Evolutionary conservation across 2,888 invertebrate genomes (phyloP).

Genomic region (Ormyrus pomaceus): DNA sequence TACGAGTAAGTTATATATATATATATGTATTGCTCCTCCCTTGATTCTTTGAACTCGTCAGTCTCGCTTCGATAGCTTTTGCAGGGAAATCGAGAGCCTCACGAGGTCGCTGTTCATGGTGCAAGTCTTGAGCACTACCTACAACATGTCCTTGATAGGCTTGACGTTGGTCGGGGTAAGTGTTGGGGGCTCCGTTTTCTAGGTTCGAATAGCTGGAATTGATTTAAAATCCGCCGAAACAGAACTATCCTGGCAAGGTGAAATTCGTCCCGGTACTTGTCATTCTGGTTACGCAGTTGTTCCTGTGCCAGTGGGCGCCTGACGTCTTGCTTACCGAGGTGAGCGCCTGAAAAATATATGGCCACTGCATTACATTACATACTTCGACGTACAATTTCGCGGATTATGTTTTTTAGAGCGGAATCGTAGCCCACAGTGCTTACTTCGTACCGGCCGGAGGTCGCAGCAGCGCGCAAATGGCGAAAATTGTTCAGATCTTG

Average conservation of each 20-base stretch:
- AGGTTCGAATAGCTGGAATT: not conserved
- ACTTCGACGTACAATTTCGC: no score
- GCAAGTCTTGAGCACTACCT: constrained; percentile 4
- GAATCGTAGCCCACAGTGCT: no score
- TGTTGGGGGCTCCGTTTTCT: not conserved
- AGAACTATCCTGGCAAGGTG: constrained; percentile 11
- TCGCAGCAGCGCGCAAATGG: no score
- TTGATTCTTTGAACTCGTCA: not conserved
- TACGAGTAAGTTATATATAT: no score
- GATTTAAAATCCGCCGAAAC: not conserved
- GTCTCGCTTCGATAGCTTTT: not conserved
- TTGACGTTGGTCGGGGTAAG: constrained; percentile 17
- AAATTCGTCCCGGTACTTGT: not conserved
- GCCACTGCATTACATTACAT: no score
- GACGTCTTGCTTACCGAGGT: constrained; percentile 14
- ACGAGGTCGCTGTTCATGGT: not conserved
- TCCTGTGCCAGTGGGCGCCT: constrained; percentile 28
- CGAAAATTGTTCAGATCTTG: constrained; percentile 53
- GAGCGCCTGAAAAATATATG: no score
- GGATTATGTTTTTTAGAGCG: no score
- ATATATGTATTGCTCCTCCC: no score
- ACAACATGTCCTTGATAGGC: constrained; percentile 27
- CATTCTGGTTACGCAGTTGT: not conserved
- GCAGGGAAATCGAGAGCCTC: constrained; percentile 8
- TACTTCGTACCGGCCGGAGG: no score